Conservation (phyloP, 2,888 invertebrate species). For the Ormyrus rosae region DNA sequence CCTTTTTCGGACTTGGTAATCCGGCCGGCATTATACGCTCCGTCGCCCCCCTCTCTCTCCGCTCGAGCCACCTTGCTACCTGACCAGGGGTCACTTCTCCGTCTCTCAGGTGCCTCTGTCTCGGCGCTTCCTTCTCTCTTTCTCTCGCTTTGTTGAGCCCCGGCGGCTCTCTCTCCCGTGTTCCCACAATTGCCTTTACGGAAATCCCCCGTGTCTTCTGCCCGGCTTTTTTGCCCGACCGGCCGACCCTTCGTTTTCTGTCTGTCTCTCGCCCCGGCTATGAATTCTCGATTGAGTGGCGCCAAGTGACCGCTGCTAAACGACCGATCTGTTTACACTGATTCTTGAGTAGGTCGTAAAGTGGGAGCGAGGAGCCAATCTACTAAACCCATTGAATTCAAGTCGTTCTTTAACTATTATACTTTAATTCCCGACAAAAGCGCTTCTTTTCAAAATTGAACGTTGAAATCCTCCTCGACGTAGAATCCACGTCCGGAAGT, state of each 20-base stretch:
- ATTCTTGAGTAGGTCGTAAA: background rate
- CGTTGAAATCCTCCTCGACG: no score
- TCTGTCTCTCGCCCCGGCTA: constrained; percentile 62
- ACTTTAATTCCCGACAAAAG: no score
- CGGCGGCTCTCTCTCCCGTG: background rate
- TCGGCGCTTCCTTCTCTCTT: constrained; percentile 65
- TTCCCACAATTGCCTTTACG: background rate
- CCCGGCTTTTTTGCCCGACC: background rate
- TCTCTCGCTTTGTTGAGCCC: background rate
- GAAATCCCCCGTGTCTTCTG: background rate
- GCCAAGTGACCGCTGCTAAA: constrained; percentile 22
- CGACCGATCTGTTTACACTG: constrained; percentile 45
- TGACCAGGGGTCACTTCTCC: constrained; percentile 74
- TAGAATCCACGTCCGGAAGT: no score
- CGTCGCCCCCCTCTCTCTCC: constrained; percentile 63
- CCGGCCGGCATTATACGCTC: constrained; percentile 72
- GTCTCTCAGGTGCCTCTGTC: constrained; percentile 64
- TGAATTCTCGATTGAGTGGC: constrained; percentile 62
- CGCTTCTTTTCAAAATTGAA: no score
- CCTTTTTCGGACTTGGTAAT: constrained; percentile 73
- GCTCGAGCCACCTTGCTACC: constrained; percentile 63
- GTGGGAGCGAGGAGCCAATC: no score
- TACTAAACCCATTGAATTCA: no score
- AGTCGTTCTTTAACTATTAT: no score
- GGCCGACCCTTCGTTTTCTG: no score